Base-by-base conservation (phyloP, 2,888 invertebrate species). In the Lasiommata megera region DNA sequence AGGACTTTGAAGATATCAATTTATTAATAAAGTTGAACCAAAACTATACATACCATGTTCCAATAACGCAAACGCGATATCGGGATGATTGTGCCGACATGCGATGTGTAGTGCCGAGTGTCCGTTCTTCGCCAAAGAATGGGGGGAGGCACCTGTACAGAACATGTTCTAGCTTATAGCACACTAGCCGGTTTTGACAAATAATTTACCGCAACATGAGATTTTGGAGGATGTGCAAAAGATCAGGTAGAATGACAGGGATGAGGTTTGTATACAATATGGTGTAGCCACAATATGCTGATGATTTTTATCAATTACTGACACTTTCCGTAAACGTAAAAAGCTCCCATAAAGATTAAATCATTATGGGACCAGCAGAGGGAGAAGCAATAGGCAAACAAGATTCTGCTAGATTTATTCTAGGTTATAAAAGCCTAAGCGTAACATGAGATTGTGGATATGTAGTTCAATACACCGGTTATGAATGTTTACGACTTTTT, bases 91-190 rank as follows among this genome's bases (percentile, higher is more conserved):
- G 91, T 99, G 98, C 73, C 98, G 96, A 48, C 99, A 98, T 54
- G 99, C 98, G 82, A 99, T 99, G 88, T 99, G 99, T 59, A 99
- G 92, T 12, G 99, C 98, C 1, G 98, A 98, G 82, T 99, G 99
- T 2, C 99, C 99, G 88, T 99, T 99, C 92, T 98, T 98, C 47
- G 99, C 98, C 67, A 96, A 93, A 57, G 97, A 95, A 80, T 98
- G 97, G 0, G 99, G 97, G 0, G 97, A 97, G 14, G 99, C 99
- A 67, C 91, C 91, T 91, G 74, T 29, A 69, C 52, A 50, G 56
- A 70, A 61, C 47, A 48, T 17, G 6, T 18, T 47, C 62, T 61
- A 61, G 62, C 62, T 52, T 54, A 60, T 43, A 34, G 34, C 29
- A 6, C 16, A 53, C 52, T 53, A 53, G 52, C 52, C 16, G 37